Percentiles rank a stretch among this genome's conserved stretches.
phyloP scores from a whole-genome alignment of 2,797 vertebrate genomes.

The Protonibea diacanthus region DNA sequence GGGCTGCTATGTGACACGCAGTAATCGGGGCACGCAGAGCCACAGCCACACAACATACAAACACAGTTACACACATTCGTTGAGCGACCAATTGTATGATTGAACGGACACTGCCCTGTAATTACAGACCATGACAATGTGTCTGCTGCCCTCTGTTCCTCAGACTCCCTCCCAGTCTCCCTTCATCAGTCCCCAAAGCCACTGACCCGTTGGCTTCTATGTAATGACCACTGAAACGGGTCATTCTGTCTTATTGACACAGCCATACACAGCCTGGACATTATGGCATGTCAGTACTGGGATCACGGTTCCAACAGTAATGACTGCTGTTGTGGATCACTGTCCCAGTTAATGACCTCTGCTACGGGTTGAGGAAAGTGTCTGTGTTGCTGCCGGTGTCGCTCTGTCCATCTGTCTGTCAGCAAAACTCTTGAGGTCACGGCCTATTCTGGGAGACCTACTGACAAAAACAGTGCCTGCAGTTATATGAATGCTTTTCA shows the following conservation, averaged over 20 bases:
- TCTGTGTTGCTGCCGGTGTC: constrained; percentile 48
- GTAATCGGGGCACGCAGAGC: constrained; percentile 15
- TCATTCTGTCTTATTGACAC: constrained; percentile 74
- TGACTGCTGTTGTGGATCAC: constrained; percentile 76
- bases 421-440: constrained; percentile 54
- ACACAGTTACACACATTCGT: constrained; percentile 45
- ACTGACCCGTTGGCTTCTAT: constrained; percentile 68
- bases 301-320: constrained; percentile 69
- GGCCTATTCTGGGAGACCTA: constrained; percentile 41
- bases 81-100: constrained; percentile 53
- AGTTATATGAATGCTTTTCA: constrained; percentile 60
- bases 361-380: constrained; percentile 45
- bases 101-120: constrained; percentile 69
- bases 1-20: neutral
- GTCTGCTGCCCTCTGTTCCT: constrained; percentile 67
- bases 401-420: constrained; percentile 65
- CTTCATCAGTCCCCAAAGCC: constrained; percentile 58
- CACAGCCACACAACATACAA: constrained; percentile 13
- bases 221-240: constrained; percentile 75
- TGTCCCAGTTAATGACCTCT: constrained; percentile 74
- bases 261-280: constrained; percentile 66
- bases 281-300: constrained; percentile 61
- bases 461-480: constrained; percentile 34
- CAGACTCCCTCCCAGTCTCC: constrained; percentile 37
- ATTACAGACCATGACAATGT: constrained; percentile 76